A percentile compares a stretch with the other conserved stretches of the same genome.
Evolutionary conservation across 2,888 invertebrate species (phyloP).

Genomic region (Dasysyrphus tricinctus): DNA sequence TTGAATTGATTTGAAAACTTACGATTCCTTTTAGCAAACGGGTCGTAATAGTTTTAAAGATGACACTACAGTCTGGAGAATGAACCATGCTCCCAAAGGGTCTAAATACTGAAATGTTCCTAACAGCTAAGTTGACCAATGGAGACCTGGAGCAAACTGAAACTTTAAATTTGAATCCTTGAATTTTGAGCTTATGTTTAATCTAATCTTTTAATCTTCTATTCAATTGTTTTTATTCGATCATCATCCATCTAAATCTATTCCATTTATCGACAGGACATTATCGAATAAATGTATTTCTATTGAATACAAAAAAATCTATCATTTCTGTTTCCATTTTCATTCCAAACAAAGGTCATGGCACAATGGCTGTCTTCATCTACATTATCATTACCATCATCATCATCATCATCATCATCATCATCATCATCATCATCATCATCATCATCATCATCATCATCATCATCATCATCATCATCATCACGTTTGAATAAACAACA

Average conservation of each 20-base stretch:
- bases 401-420: slow-evolving; percentile 6
- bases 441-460: not conserved
- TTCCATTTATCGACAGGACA: slow-evolving; percentile 2
- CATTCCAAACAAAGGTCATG: slow-evolving; percentile 14
- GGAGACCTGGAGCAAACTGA: too few species aligned
- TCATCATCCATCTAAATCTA: slow-evolving; percentile 11
- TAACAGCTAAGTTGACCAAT: too few species aligned
- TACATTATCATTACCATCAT: too few species aligned
- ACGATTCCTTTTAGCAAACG: too few species aligned
- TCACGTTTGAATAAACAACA: slow-evolving; percentile 34
- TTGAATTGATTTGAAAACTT: too few species aligned
- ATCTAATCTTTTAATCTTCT: not conserved
- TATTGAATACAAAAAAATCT: not conserved
- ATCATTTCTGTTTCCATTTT: not conserved
- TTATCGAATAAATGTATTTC: not conserved
- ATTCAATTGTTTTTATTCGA: not conserved
- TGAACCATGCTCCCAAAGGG: too few species aligned
- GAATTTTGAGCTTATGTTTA: not conserved
- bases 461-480: not conserved
- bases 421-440: not conserved
- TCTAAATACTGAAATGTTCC: too few species aligned
- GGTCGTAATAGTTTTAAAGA: too few species aligned
- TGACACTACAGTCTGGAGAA: too few species aligned
- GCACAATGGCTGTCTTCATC: not conserved
- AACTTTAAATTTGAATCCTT: not conserved